Conservation (phyloP, 2,888 invertebrate species). For the Lasioglossum marginatum region DNA sequence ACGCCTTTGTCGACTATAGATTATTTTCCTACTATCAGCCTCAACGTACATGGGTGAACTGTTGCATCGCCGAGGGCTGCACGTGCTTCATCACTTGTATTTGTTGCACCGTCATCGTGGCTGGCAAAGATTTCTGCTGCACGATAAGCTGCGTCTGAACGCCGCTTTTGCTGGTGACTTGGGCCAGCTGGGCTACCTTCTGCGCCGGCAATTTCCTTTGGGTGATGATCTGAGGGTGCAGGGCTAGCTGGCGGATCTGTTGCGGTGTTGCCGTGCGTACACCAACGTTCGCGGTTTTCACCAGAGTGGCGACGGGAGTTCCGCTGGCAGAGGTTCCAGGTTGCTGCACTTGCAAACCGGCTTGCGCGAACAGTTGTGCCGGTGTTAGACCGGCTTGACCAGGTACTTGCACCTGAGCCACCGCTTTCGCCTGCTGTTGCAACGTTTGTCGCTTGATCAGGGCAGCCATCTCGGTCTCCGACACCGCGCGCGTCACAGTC, state of each 20-base stretch:
- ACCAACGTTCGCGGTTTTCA: constrained; percentile 86
- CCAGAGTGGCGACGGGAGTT: constrained; percentile 87
- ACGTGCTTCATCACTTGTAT: constrained; percentile 90
- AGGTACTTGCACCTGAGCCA: constrained; percentile 83
- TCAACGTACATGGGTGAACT: constrained; percentile 82
- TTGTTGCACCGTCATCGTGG: constrained; percentile 90
- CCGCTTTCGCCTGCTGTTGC: constrained; percentile 82
- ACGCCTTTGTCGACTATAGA: not conserved
- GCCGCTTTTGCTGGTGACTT: constrained; percentile 84
- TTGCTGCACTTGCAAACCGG: constrained; percentile 85
- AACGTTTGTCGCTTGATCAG: constrained; percentile 86
- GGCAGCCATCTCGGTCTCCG: constrained; percentile 87
- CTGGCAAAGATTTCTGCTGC: constrained; percentile 87
- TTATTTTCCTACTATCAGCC: not conserved
- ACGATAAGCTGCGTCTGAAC: constrained; percentile 90
- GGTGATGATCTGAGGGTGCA: constrained; percentile 86
- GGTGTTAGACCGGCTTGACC: constrained; percentile 82
- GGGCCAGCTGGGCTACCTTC: constrained; percentile 88
- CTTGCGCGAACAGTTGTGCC: constrained; percentile 87
- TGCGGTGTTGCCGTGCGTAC: constrained; percentile 87
- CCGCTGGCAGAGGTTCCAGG: constrained; percentile 85
- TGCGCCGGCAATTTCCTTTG: constrained; percentile 87
- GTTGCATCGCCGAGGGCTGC: constrained; percentile 83
- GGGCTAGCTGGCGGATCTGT: constrained; percentile 88
- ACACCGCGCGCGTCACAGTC: constrained; percentile 85